Base-by-base conservation (phyloP, 2,888 invertebrate species). In the Heteropelma amictum region DNA sequence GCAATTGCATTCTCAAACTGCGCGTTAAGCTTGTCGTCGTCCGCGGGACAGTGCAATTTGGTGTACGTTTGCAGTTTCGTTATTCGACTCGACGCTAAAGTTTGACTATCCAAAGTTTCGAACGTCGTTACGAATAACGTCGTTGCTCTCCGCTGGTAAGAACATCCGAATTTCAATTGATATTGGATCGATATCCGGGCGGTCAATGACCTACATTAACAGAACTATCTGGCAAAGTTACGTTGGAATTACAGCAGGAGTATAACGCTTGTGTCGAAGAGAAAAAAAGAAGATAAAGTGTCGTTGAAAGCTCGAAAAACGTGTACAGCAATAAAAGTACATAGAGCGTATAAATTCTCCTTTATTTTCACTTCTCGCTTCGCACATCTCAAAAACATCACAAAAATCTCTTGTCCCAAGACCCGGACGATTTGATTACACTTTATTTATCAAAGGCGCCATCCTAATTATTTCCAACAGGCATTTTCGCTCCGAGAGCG, bases 171-270 rank as follows among this genome's bases (percentile, higher is more conserved):
- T 70, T 71, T 61, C 53, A 60, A 61, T 70, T 54, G 65, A 75
- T 70, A 65, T 67, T 67, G 65, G 60, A 65, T 70, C 60, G 47
- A 74, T 38, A 45, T 61, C 10, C 26, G 26, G 10, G 26, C 56
- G 54, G 65, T n/a, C 65, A 71, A 75, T 71, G 74, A 71, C 65
- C 74, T 61, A 70, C 60, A 61, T 60, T 61, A 49, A 65, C 38
- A 12, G 21, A 6, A 71, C 60, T 54, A 67, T 61, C 56, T 54
- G 42, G 54, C 33, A 40, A 54, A 40, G 47, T 47, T 38, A 30
- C 23, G 12, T 38, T 5, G 28, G 17, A 49, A 35, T 47, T 47
- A 56, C 12, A 28, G 12, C 38, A 47, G 8, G 28, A 7, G n/a
- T 38, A 19, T 30, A 47, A n/a, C 30, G 17, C 33, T n/a, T n/a